A percentile compares a stretch with the other conserved stretches of the same genome.
Evolutionary conservation across 2,797 vertebrate species (phyloP).

Genomic region (Oreortyx pictus): DNA sequence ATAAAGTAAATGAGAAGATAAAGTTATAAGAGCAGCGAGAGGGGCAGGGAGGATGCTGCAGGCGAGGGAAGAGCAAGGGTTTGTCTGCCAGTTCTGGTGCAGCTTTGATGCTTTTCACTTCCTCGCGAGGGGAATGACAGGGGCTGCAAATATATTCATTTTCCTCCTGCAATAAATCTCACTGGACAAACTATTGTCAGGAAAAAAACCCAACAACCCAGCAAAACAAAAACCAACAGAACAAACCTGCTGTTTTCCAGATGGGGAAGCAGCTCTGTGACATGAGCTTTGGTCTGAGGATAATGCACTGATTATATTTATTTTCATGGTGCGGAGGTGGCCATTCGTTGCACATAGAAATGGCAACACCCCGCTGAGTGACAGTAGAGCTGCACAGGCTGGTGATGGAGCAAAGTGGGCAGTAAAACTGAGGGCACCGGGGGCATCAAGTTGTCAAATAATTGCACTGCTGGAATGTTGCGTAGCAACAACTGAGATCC

Average conservation of each 20-base stretch:
- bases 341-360: background rate
- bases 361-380: background rate
- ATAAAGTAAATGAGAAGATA: background rate
- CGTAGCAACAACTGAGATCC: constrained; percentile 2
- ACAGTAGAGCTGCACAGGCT: background rate
- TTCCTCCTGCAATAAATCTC: constrained; percentile 35
- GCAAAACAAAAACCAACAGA: background rate
- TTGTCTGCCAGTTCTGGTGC: background rate
- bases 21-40: background rate
- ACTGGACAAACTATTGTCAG: background rate
- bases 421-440: background rate
- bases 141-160: constrained; percentile 24
- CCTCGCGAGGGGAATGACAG: background rate
- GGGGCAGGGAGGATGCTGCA: background rate
- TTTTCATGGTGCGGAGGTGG: background rate
- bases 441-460: constrained; percentile 5
- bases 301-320: background rate
- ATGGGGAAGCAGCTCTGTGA: background rate
- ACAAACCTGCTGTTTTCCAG: background rate
- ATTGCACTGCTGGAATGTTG: background rate
- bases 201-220: background rate
- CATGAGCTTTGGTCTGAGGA: background rate
- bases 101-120: background rate
- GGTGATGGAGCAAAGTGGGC: background rate
- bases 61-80: background rate